A percentile compares a stretch with the other conserved stretches of the same genome.
Evolutionary conservation across 35 echinoderm and acorn worm species (phyloP).

Genomic region (Heliocidaris erythrogramma): DNA sequence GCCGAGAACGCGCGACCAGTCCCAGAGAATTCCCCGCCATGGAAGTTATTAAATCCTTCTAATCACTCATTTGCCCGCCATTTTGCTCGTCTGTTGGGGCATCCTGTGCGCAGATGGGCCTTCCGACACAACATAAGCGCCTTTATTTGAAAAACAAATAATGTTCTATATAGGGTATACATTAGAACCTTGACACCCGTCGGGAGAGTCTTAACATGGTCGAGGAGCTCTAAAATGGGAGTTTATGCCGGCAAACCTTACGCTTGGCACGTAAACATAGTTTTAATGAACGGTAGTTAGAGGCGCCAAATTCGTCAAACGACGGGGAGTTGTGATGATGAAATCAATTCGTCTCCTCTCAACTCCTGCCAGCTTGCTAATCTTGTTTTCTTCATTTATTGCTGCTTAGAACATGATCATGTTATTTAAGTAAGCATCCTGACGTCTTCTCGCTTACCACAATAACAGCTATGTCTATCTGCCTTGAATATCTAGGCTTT

Average conservation of each 20-base stretch:
- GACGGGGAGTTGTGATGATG: background rate
- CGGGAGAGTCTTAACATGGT: background rate
- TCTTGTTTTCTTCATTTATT: background rate
- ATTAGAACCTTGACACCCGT: background rate
- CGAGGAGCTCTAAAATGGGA: background rate
- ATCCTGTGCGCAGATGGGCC: background rate
- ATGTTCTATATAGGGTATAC: background rate
- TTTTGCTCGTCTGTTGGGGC: background rate
- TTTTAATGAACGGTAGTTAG: background rate
- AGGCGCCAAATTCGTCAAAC: background rate
- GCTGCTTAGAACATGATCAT: background rate
- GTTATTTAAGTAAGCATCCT: background rate
- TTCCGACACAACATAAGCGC: background rate
- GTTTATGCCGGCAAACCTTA: background rate
- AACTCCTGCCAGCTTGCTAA: background rate
- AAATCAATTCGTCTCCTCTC: background rate
- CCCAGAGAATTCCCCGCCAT: background rate
- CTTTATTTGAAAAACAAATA: background rate
- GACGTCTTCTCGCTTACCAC: background rate
- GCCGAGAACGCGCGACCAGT: background rate
- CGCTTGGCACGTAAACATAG: background rate
- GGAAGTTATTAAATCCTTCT: background rate
- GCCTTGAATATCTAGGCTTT: background rate
- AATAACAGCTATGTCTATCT: background rate
- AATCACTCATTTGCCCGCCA: background rate